These are phyloP conservation scores for Hirundo rustica DNA, from an alignment of 2,797 vertebrate species.

Conservation along the genomic window DNA sequence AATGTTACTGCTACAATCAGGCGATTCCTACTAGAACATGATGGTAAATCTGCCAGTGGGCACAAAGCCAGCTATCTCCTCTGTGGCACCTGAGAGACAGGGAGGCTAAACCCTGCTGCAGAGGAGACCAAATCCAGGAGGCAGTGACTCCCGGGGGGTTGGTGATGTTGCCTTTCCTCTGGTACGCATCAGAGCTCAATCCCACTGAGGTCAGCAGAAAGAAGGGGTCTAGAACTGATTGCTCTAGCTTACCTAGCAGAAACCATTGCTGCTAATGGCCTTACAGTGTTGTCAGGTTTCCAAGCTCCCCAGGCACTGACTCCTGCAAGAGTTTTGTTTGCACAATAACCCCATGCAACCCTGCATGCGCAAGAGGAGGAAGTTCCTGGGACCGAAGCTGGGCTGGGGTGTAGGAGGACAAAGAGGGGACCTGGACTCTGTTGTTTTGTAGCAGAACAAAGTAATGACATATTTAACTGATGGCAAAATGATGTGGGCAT, in stretches of 20 bases:
- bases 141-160: fast-evolving
- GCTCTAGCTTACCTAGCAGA: background rate
- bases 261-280: background rate
- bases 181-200: background rate
- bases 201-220: background rate
- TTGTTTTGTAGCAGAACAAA: background rate
- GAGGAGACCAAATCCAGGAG: background rate
- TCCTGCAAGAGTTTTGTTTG: background rate
- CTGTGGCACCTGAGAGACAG: background rate
- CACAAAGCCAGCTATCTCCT: background rate
- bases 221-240: background rate
- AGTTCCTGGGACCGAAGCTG: background rate
- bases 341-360: fast-evolving
- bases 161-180: background rate
- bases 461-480: background rate
- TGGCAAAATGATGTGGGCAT: background rate
- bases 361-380: background rate
- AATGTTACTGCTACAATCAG: background rate
- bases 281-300: background rate
- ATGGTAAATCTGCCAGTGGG: background rate
- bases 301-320: fast-evolving
- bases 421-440: background rate
- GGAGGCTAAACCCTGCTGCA: background rate
- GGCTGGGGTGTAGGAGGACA: background rate
- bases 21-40: background rate